Percentiles rank a stretch among this genome's conserved stretches.
phyloP scores from a whole-genome alignment of 2,888 invertebrate genomes.

The Syritta pipiens region DNA sequence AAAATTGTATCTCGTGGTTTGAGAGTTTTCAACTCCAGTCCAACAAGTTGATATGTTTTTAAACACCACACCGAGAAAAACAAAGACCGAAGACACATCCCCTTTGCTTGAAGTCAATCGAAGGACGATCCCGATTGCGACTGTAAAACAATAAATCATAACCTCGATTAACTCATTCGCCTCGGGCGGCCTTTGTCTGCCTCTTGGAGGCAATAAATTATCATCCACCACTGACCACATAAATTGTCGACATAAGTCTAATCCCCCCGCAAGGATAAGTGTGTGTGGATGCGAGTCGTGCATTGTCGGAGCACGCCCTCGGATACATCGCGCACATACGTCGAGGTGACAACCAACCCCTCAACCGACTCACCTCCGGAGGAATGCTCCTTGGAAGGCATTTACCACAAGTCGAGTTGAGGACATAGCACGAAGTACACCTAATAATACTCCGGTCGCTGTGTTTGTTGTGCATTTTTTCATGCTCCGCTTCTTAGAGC shows the following conservation, averaged over 20 bases:
- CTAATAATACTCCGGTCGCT: constrained; percentile 29
- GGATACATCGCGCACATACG: neutral
- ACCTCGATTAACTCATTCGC: constrained; percentile 54
- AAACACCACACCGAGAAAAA: too few relatives aligned
- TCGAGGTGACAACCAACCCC: constrained; percentile 30
- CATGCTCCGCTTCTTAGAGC: neutral
- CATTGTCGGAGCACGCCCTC: constrained; percentile 6
- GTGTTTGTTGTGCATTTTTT: constrained; percentile 45
- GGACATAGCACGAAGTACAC: constrained; percentile 15
- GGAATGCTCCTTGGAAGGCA: constrained; percentile 40
- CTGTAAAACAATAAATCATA: constrained; percentile 38
- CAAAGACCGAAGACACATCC: too few relatives aligned
- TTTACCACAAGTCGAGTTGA: constrained; percentile 9
- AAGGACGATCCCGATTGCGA: too few relatives aligned
- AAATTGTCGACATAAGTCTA: constrained; percentile 52
- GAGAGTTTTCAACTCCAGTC: too few relatives aligned
- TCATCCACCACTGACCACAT: constrained; percentile 52
- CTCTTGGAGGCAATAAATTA: constrained; percentile 44
- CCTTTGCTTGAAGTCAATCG: neutral
- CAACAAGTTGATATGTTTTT: too few relatives aligned
- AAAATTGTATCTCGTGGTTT: constrained; percentile 44
- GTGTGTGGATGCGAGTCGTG: too few relatives aligned
- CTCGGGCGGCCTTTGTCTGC: constrained; percentile 24
- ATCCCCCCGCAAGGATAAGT: constrained; percentile 37
- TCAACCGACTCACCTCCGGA: neutral